Evolutionary conservation across 92 coral and sea anemone genomes (phyloP), one percentile per base, ranked within the genome.

Genomic region (Nematostella vectensis): DNA sequence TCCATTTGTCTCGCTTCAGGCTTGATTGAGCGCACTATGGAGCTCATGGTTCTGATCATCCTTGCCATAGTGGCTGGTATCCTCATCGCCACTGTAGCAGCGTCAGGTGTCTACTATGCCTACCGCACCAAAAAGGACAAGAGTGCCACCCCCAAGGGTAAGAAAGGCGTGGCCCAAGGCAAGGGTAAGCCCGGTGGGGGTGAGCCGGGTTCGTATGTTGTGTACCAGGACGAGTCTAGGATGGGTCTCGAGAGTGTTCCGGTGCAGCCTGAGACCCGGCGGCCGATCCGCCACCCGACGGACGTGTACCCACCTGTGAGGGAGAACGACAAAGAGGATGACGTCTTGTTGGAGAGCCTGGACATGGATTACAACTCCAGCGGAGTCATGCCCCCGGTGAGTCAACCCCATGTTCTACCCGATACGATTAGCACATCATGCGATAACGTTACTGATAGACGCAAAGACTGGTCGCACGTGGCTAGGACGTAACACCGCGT

Each of bases 281-380:
- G 95, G 26, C 95, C 95, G 8, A 72, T 85, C 61, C 75, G 72
- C 26, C 74, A 82, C 24, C 83, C 94, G 2, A 83, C 79, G 2
- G 83, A 85, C 39, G 95, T 85, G 12, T 85, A 85, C 18, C 95
- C 95, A 3, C 95, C 95, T 15, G 61, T 85, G 23, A 75, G 88
- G 44, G 78, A 62, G 9, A 81, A 79, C 2, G 87, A 79, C 16
- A 87, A 84, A 51, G 83, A 76, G 44, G 95, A 85, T 52, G 95
- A 80, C 52, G 75, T 70, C 27, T 59, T 85, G 22, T 71, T 85
- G 75, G 78, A 65, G 58, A 85, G 78, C 50, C 58, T 85, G 21
- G 95, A 85, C 31, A 80, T 85, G 95, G 88, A 80, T 45, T 43
- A 65, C 61, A 71, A 70, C 27, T 43, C 83, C 3, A 73, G 69